Percentiles rank a stretch among this genome's conserved stretches.
Conservation (phyloP, 1,140 invertebrate genomes). For the Temnothorax longispinosus region DNA sequence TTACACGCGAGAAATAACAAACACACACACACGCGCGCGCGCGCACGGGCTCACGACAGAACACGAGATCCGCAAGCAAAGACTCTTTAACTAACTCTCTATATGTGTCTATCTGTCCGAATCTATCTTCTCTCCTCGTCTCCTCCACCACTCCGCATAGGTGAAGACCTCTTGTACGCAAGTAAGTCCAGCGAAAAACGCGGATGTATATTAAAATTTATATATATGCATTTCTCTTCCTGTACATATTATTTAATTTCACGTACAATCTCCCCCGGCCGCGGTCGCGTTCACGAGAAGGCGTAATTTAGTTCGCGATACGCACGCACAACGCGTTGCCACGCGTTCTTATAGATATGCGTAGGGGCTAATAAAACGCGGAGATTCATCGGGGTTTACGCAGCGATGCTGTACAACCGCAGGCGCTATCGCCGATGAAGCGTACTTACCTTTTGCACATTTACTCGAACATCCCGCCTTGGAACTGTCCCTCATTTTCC, state of each 20-base stretch:
- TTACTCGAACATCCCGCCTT: conserved; percentile 43
- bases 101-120: conserved; percentile 84
- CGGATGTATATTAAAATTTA: conserved; percentile 65
- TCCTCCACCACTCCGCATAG: conserved; percentile 82
- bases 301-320: conserved; percentile 34
- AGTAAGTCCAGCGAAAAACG: conserved; percentile 80
- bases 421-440: conserved; percentile 31
- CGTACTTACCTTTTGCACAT: conserved; percentile 47
- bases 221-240: conserved; percentile 57
- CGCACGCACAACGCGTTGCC: conserved; percentile 26
- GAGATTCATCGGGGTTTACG: conserved; percentile 62
- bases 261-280: conserved; percentile 28
- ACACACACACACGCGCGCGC: conserved; percentile 28
- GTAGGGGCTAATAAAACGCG: conserved; percentile 42
- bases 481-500: conserved; percentile 21
- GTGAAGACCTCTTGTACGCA: conserved; percentile 85
- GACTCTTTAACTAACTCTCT: conserved; percentile 81
- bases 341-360: conserved; percentile 25
- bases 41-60: conserved; percentile 46
- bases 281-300: conserved; percentile 49
- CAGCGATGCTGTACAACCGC: conserved; percentile 73
- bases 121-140: conserved; percentile 80
- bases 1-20: neutral
- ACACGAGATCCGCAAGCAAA: conserved; percentile 51
- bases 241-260: conserved; percentile 52